Evolutionary conservation across 2,888 invertebrate genomes (phyloP), one percentile per base, ranked within the genome.

Genomic region (Idaea biselata): DNA sequence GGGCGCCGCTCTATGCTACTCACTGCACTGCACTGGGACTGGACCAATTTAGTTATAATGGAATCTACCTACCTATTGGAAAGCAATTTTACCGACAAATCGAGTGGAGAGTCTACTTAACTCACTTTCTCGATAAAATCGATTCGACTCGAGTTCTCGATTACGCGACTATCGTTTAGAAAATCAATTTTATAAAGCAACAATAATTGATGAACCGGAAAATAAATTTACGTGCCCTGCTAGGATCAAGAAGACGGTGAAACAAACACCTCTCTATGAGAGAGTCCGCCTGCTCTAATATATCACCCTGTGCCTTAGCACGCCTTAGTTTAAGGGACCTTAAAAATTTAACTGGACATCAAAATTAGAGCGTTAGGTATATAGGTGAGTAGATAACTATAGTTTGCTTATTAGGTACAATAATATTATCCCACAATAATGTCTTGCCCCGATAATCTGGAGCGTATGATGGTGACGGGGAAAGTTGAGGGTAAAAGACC

Each of bases 41-140:
- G 44, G 8, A 44, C 44, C 44, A 44, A 44, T 44, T 44, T 44
- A 44, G 7, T 14, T 44, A 44, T 44, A 44, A 8, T 44, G 44
- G 44, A 44, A 44, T 44, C 44, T 44, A 14, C 14, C 44, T 44
- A 44, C 14, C 44, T 65, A 70, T 76, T 71, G 75, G 77, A 77
- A 80, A 77, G 77, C 77, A 80, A 80, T 79, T 82, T 79, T 72
- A 77, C 72, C 77, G 77, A 68, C 72, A 69, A 78, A 68, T 74
- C 70, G 74, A 73, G 73, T 78, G 74, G 72, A 78, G 80, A 44
- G 44, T 44, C 44, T 44, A 44, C 11, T 71, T 79, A 74, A 63
- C 69, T 70, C 68, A 82, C 84, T 84, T 84, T 84, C 84, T 79
- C 76, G 65, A 69, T 63, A 59, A 66, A 79, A 83, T 82, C 68